Evolutionary conservation across 1,140 invertebrate species (phyloP).

Genomic region (Drosophila ogumai): DNA sequence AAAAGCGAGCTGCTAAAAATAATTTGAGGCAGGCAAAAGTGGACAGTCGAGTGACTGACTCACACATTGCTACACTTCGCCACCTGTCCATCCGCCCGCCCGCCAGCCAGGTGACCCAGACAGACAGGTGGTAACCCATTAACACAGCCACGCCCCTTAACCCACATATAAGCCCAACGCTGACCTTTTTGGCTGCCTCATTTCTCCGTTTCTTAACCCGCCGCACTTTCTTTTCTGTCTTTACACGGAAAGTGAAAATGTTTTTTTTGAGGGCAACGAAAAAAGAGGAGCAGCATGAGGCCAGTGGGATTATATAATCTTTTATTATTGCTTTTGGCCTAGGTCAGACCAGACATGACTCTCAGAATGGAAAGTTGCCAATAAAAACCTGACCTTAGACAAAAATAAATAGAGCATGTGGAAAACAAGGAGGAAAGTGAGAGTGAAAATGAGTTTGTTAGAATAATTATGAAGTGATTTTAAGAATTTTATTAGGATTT

Average conservation of each 20-base stretch:
- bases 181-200: slow-evolving; percentile 42
- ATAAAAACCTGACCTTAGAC: slow-evolving; percentile 39
- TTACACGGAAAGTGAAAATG: slow-evolving; percentile 44
- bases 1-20: slow-evolving; percentile 52
- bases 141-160: slow-evolving; percentile 11
- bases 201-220: slow-evolving; percentile 10
- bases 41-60: slow-evolving; percentile 31
- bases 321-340: slow-evolving; percentile 10
- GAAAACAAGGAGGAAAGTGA: background rate
- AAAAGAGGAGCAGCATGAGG: background rate
- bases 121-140: slow-evolving; percentile 26
- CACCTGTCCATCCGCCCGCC: slow-evolving; percentile 22
- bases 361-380: slow-evolving; percentile 43
- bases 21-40: slow-evolving; percentile 41
- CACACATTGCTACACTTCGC: slow-evolving; percentile 10
- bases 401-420: background rate
- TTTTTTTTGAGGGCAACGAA: slow-evolving; percentile 1
- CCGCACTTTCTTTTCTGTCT: slow-evolving; percentile 42
- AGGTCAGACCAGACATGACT: slow-evolving; percentile 25
- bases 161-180: slow-evolving; percentile 2
- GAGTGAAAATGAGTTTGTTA: background rate
- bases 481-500: background rate
- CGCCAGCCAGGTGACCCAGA: slow-evolving; percentile 39
- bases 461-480: background rate
- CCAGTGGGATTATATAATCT: slow-evolving; percentile 38